Evolutionary conservation across 2,888 invertebrate species (phyloP).

Genomic region (Mycalesis mineus): DNA sequence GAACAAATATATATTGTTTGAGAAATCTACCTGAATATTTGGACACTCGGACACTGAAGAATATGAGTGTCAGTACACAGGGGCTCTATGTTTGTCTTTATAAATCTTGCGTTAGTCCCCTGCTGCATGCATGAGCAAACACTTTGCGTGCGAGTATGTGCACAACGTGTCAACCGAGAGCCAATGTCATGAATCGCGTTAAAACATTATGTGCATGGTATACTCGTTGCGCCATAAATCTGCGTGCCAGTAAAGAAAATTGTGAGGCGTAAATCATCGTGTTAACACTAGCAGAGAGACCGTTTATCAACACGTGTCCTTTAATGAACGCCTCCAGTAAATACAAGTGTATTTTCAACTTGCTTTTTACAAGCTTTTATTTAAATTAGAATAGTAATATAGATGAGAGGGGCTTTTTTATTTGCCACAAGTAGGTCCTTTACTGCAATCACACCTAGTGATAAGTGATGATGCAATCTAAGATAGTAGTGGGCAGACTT

Average conservation of each 20-base stretch:
- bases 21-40: no score
- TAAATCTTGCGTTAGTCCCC: constrained; percentile 7
- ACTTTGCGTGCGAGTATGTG: constrained; percentile 8
- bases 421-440: no score
- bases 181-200: constrained; percentile 29
- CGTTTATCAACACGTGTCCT: constrained; percentile 66
- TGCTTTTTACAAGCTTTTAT: no score
- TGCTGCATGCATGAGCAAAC: constrained; percentile 2
- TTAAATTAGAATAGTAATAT: no score
- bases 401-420: no score
- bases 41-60: neutral
- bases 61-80: neutral
- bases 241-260: constrained; percentile 69
- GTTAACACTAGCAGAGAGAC: constrained; percentile 61
- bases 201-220: constrained; percentile 46
- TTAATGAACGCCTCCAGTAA: constrained; percentile 47
- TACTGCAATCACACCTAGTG: no score
- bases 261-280: constrained; percentile 66
- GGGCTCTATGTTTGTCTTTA: neutral
- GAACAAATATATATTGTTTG: no score
- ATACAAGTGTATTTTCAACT: constrained; percentile 13
- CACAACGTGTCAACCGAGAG: constrained; percentile 19
- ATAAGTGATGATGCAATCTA: no score
- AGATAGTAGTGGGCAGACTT: no score
- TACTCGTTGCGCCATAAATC: constrained; percentile 58